Evolutionary conservation across 2,888 invertebrate species (phyloP).

Genomic region (Cantharis lateralis): DNA sequence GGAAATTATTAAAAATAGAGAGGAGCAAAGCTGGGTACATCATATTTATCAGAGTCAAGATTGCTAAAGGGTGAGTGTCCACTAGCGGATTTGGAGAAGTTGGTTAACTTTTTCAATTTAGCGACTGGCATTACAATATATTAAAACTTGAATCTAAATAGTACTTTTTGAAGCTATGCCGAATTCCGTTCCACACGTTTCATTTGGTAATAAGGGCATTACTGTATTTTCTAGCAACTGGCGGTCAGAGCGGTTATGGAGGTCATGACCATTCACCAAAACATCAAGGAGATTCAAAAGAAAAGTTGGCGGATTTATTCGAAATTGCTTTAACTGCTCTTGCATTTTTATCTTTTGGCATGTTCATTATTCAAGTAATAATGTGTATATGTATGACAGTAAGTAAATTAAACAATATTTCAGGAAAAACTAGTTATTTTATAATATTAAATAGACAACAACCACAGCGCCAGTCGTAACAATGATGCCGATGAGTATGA

Average conservation of each 20-base stretch:
- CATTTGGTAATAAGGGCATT: too few species aligned
- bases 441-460: constrained; percentile 3
- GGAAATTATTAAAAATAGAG: too few species aligned
- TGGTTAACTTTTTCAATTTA: too few species aligned
- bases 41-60: too few species aligned
- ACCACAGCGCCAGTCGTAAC: constrained; percentile 47
- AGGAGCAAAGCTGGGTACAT: too few species aligned
- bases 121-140: too few species aligned
- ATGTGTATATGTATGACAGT: constrained; percentile 69
- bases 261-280: constrained; percentile 46
- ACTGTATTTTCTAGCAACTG: not conserved
- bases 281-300: constrained; percentile 52
- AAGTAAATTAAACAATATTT: not conserved
- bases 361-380: constrained; percentile 78
- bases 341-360: constrained; percentile 79
- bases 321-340: constrained; percentile 81
- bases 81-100: too few species aligned
- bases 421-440: not conserved
- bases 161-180: too few species aligned
- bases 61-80: too few species aligned
- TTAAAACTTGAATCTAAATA: too few species aligned
- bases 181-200: too few species aligned
- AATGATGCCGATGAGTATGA: constrained; percentile 57
- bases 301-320: constrained; percentile 73
- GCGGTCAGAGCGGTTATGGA: constrained; percentile 8